Conservation (phyloP, 2,113 vertebrate genomes). For the Mus musculus region DNA sequence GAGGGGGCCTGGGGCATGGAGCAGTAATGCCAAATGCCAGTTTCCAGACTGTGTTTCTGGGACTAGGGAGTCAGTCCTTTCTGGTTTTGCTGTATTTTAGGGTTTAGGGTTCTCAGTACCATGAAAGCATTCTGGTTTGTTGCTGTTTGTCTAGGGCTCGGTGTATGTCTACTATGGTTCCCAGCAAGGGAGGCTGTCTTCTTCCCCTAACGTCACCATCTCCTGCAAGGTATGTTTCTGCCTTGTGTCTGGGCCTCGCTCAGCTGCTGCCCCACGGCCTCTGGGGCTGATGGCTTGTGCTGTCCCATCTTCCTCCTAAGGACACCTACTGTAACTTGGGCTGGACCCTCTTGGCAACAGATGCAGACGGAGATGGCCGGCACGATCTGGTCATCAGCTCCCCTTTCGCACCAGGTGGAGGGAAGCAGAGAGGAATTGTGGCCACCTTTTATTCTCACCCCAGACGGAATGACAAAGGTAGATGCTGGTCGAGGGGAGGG, state of each 20-base stretch:
- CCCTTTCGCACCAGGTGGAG: slow-evolving; percentile 87
- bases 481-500: not conserved
- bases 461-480: slow-evolving; percentile 81
- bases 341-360: slow-evolving; percentile 87
- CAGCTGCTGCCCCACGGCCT: not conserved
- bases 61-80: too few relatives aligned
- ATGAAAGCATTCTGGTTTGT: fast-evolving
- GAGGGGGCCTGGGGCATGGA: too few relatives aligned
- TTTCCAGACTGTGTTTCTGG: fast-evolving
- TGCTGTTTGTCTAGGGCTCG: slow-evolving; percentile 82
- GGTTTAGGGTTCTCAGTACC: not conserved
- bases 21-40: too few relatives aligned
- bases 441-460: slow-evolving; percentile 84
- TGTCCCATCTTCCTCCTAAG: slow-evolving; percentile 75
- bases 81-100: not conserved
- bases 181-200: slow-evolving; percentile 65
- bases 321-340: slow-evolving; percentile 89
- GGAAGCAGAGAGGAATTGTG: slow-evolving; percentile 88
- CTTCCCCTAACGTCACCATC: slow-evolving; percentile 83
- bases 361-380: slow-evolving; percentile 83
- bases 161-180: slow-evolving; percentile 87
- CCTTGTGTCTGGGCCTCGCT: fast-evolving
- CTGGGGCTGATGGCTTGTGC: not conserved
- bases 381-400: slow-evolving; percentile 86
- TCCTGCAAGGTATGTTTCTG: slow-evolving; percentile 84